Evolutionary conservation across 1,140 invertebrate species (phyloP), one percentile per base, ranked within the genome.

Genomic region (Drosophila tsacasi): DNA sequence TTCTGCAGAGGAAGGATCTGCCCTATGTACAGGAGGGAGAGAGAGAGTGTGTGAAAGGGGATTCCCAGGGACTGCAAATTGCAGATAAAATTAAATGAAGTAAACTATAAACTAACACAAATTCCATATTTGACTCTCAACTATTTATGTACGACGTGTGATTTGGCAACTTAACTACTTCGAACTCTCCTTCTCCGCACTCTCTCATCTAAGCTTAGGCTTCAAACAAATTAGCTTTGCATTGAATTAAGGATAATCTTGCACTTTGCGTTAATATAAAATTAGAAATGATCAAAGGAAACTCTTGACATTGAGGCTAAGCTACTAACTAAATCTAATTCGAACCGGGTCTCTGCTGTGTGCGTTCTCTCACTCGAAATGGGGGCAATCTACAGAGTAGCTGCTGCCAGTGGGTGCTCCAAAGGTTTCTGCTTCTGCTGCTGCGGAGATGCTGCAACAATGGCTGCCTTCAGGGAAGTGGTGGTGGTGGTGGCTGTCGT

Each of bases 241-340:
- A 27, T 61, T 37, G 50, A 40, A 40, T 59, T 78, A 64, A 79
- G 73, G 54, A 73, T 86, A 86, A 86, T 86, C 79, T 87, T 87
- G 84, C 84, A 87, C 84, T 83, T 82, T 73, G 60, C 40, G 32
- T 13, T 71, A 47, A 46, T 58, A 21, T 27, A 49, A 49, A 27
- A n/a, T 10, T n/a, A 15, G 13, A 68, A 21, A 30, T 30, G 8
- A 32, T 32, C 25, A 67, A 50, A 30, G 46, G 76, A 61, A 78
- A 68, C 65, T 49, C 64, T 78, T 52, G 49, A 78, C 75, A 78
- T 77, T 80, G 72, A 68, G 42, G 69, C 82, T 85, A 91, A 78
- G 46, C 72, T 86, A 87, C 57, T 52, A 81, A 83, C 73, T 91
- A 81, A 76, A 49, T 30, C 72, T 86, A 87, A 91, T 85, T 77